Conservation (phyloP, 2,797 vertebrate genomes). For the Micromesistius poutassou region DNA sequence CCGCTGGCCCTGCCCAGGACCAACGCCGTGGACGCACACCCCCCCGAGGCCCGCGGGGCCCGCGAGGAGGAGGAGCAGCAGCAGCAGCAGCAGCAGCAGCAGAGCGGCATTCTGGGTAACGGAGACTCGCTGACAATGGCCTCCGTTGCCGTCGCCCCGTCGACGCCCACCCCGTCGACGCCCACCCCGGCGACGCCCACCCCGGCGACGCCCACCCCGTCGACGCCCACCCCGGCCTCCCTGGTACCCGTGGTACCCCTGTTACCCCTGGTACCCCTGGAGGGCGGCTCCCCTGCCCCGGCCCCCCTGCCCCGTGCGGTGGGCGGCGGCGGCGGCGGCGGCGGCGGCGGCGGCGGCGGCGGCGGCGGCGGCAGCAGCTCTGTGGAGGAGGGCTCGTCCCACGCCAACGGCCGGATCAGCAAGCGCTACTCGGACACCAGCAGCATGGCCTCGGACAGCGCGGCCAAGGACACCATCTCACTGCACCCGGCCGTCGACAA, state of each 20-base stretch:
- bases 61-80: neutral
- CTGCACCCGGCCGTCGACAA: constrained; percentile 68
- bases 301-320: neutral
- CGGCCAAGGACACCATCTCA: constrained; percentile 73
- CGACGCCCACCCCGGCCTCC: neutral
- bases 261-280: neutral
- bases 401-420: constrained; percentile 51
- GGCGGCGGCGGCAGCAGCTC: constrained; percentile 20
- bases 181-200: neutral
- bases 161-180: neutral
- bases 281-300: neutral
- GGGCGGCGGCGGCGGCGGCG: constrained; percentile 16
- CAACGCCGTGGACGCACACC: constrained; percentile 17
- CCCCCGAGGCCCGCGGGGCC: constrained; percentile 1
- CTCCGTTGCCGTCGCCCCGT: neutral
- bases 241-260: neutral
- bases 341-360: constrained; percentile 19
- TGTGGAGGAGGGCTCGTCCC: constrained; percentile 37
- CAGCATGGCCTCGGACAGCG: constrained; percentile 80
- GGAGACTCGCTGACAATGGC: constrained; percentile 9
- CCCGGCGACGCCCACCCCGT: neutral
- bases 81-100: constrained; percentile 7
- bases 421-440: constrained; percentile 78
- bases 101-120: neutral
- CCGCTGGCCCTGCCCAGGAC: constrained; percentile 18